Evolutionary conservation across 2,888 invertebrate genomes (phyloP).

Genomic region (Drosophila ezoana): DNA sequence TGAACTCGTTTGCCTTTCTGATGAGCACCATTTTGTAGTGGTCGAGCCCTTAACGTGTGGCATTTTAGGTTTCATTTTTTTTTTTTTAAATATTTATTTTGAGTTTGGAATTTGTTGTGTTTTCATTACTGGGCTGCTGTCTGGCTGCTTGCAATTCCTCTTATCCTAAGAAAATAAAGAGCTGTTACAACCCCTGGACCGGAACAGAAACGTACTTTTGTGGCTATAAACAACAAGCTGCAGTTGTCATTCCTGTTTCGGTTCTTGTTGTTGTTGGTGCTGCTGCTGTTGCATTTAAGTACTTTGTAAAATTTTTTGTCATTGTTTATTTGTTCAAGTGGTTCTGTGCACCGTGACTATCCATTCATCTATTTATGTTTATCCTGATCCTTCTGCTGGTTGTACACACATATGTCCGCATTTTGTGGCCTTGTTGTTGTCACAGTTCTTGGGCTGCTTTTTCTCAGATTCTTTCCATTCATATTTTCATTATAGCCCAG

Average conservation of each 20-base stretch:
- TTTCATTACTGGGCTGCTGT: slow-evolving; percentile 64
- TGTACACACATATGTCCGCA: slow-evolving; percentile 42
- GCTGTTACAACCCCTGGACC: slow-evolving; percentile 55
- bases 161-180: slow-evolving; percentile 64
- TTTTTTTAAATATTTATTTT: slow-evolving; percentile 68
- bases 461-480: slow-evolving; percentile 32
- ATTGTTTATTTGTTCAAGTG: slow-evolving; percentile 76
- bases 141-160: slow-evolving; percentile 33
- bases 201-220: slow-evolving; percentile 42
- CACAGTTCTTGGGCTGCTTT: slow-evolving; percentile 23
- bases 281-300: slow-evolving; percentile 65
- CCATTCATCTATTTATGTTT: slow-evolving; percentile 57
- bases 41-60: slow-evolving; percentile 48
- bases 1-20: slow-evolving; percentile 49
- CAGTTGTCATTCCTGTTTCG: slow-evolving; percentile 53
- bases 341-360: slow-evolving; percentile 30
- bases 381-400: slow-evolving; percentile 53
- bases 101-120: slow-evolving; percentile 69
- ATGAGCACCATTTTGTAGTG: slow-evolving; percentile 51
- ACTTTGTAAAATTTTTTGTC: slow-evolving; percentile 76
- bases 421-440: slow-evolving; percentile 51
- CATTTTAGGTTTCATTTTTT: slow-evolving; percentile 44
- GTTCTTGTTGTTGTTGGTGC: slow-evolving; percentile 25
- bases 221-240: slow-evolving; percentile 66
- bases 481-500: slow-evolving; percentile 60